These are phyloP conservation scores for Cetonia aurata DNA, from an alignment of 2,888 invertebrate genomes.

Conservation along the genomic window DNA sequence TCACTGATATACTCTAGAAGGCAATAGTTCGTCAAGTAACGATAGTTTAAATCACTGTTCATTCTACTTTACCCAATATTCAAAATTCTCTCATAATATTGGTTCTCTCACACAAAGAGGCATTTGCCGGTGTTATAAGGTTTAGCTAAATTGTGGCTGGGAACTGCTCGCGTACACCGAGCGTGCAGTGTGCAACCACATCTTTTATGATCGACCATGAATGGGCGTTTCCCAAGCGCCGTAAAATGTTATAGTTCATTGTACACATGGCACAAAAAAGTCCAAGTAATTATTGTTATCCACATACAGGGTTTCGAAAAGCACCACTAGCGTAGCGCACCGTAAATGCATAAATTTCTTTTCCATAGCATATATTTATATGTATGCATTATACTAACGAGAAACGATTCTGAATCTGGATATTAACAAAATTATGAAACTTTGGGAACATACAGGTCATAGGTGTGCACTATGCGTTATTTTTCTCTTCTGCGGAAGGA, in stretches of 20 bases:
- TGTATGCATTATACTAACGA: too few species aligned
- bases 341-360: conserved; percentile 6
- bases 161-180: conserved; percentile 28
- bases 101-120: conserved; percentile 24
- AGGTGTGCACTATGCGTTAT: too few species aligned
- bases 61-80: not conserved
- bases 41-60: not conserved
- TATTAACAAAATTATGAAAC: too few species aligned
- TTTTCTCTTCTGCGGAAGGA: too few species aligned
- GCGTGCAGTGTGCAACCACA: conserved; percentile 34
- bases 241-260: conserved; percentile 19
- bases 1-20: too few species aligned
- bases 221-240: conserved; percentile 28
- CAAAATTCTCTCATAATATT: too few species aligned
- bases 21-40: too few species aligned
- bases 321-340: not conserved
- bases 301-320: not conserved
- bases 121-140: conserved; percentile 35
- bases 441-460: too few species aligned
- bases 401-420: too few species aligned
- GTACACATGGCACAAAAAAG: conserved; percentile 11
- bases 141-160: conserved; percentile 35
- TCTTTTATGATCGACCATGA: conserved; percentile 39
- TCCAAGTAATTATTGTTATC: conserved; percentile 22
- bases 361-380: not conserved